These are phyloP conservation scores for Microctonus brassicae DNA, from an alignment of 2,888 invertebrate species.

Conservation along the genomic window DNA sequence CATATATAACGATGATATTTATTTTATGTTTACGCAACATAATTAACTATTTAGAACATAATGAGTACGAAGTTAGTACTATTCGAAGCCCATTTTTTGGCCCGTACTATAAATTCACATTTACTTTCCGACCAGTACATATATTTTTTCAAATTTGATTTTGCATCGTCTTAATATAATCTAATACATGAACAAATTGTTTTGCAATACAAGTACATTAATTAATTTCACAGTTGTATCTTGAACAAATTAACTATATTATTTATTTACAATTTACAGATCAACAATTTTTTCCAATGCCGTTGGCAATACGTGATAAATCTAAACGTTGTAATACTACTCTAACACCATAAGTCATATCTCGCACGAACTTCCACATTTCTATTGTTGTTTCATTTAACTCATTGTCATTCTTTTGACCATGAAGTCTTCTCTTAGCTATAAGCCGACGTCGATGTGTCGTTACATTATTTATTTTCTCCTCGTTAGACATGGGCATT, in stretches of 20 bases:
- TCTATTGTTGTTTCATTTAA: conserved; percentile 52
- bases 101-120: not conserved
- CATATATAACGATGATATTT: conserved; percentile 1
- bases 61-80: not conserved
- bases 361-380: conserved; percentile 62
- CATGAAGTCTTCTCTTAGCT: conserved; percentile 6
- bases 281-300: conserved; percentile 29
- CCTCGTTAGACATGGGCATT: not conserved
- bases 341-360: conserved; percentile 61
- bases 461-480: not conserved
- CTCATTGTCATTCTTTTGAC: conserved; percentile 6
- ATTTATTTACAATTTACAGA: conserved; percentile 19
- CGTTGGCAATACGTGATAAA: conserved; percentile 50
- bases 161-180: not conserved
- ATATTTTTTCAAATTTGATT: not conserved
- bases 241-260: not conserved
- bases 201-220: not conserved
- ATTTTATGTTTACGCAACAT: not conserved
- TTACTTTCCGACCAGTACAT: not conserved
- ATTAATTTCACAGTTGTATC: not conserved
- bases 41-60: not conserved
- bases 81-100: not conserved
- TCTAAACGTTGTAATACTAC: conserved; percentile 62
- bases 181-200: not conserved
- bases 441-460: not conserved